These are phyloP conservation scores for Styela clava DNA, from an alignment of 23 tunicate species.

Conservation along the genomic window DNA sequence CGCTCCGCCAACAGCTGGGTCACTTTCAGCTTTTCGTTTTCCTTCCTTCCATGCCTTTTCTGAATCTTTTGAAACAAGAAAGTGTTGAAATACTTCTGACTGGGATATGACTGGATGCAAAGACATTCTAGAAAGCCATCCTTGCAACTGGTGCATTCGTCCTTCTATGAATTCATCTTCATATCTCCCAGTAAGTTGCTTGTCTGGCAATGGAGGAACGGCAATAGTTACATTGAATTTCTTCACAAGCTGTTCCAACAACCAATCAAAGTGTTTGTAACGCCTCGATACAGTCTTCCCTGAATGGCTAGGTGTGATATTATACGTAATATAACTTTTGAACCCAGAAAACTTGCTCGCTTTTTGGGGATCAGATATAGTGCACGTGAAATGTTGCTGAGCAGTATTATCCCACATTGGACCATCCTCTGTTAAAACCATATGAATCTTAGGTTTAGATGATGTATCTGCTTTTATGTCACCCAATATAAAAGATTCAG, in stretches of 20 bases:
- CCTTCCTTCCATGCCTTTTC: conserved; percentile 95
- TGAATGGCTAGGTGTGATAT: conserved; percentile 75
- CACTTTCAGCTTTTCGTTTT: conserved; percentile 86
- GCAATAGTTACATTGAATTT: conserved; percentile 61
- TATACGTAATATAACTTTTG: conserved; percentile 85
- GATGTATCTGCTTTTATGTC: conserved; percentile 43
- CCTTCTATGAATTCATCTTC: conserved; percentile 92
- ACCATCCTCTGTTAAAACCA: conserved; percentile 44
- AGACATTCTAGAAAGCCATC: conserved; percentile 77
- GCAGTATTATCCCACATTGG: conserved; percentile 74
- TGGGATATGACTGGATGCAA: conserved; percentile 76
- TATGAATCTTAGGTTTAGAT: conserved; percentile 28
- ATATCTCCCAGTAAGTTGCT: conserved; percentile 91
- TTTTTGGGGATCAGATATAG: conserved; percentile 77
- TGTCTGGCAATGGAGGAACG: conserved; percentile 88
- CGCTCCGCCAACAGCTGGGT: conserved; percentile 77
- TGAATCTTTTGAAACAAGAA: conserved; percentile 56
- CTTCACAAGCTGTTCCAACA: conserved; percentile 75
- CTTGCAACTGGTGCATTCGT: conserved; percentile 69
- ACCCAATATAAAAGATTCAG: conserved; percentile 63
- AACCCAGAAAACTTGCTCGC: conserved; percentile 79
- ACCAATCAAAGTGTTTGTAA: conserved; percentile 98
- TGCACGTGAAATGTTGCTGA: conserved; percentile 52
- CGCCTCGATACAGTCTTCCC: conserved; percentile 79
- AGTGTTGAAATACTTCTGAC: conserved; percentile 83